A percentile compares a stretch with the other conserved stretches of the same genome.
These are phyloP conservation scores for Athene cunicularia DNA, from an alignment of 2,113 vertebrate species.

Conservation along the genomic window DNA sequence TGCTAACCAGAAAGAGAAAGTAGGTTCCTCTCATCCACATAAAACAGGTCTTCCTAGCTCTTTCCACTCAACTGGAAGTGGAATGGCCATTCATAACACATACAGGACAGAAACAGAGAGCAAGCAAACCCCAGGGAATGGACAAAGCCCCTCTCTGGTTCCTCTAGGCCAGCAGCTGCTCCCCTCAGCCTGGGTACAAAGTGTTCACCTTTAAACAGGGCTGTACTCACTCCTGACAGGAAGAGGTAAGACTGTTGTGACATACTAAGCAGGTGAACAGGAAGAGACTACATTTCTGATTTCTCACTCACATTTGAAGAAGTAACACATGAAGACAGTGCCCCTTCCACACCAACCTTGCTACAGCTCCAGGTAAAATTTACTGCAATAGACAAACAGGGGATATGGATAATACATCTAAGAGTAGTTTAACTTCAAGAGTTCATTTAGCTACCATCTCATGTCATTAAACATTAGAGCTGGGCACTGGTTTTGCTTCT, in stretches of 20 bases:
- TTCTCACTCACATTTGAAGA: background rate
- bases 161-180: background rate
- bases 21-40: background rate
- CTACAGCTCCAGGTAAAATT: background rate
- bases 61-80: background rate
- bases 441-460: background rate
- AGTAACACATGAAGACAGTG: background rate
- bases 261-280: background rate
- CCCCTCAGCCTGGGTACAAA: background rate
- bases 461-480: background rate
- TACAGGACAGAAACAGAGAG: background rate
- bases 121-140: background rate
- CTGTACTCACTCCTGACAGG: background rate
- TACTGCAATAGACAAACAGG: fast-evolving
- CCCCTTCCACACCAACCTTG: background rate
- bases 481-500: background rate
- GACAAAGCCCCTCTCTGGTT: background rate
- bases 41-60: background rate
- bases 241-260: background rate
- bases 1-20: background rate
- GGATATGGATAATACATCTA: background rate
- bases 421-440: background rate
- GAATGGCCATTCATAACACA: background rate
- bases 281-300: background rate
- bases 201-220: background rate